phyloP scores from a whole-genome alignment of 1,140 invertebrate genomes.

The Drosophila tsacasi region DNA sequence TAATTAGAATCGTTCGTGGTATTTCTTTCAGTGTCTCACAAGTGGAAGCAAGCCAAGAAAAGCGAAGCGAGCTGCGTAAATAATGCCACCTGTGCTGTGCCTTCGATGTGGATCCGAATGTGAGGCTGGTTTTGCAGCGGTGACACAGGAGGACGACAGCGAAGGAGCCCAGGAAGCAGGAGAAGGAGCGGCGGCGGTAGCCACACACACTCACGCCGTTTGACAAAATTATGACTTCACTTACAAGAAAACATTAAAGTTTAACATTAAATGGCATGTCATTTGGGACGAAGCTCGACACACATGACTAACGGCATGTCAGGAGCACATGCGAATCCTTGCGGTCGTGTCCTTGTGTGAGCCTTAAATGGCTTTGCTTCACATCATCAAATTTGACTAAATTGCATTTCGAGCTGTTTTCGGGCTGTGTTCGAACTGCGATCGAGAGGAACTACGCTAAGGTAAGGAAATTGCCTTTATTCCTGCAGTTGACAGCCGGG shows the following conservation, averaged over 20 bases:
- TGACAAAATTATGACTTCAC: constrained; percentile 83
- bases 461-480: constrained; percentile 12
- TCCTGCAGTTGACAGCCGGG: constrained; percentile 22
- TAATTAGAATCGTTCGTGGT: no score
- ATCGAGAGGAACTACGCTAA: constrained; percentile 52
- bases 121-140: constrained; percentile 9
- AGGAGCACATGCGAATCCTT: constrained; percentile 37
- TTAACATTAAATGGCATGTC: constrained; percentile 84
- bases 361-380: constrained; percentile 43
- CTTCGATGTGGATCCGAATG: constrained; percentile 22
- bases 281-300: constrained; percentile 68
- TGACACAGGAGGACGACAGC: neutral
- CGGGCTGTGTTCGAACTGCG: constrained; percentile 41
- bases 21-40: constrained; percentile 7
- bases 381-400: constrained; percentile 73
- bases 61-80: constrained; percentile 52
- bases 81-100: constrained; percentile 63
- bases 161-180: neutral
- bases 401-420: constrained; percentile 57
- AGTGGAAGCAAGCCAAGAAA: neutral
- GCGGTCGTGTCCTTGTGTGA: constrained; percentile 41
- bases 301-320: constrained; percentile 61
- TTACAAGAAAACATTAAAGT: constrained; percentile 83
- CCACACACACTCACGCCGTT: constrained; percentile 27
- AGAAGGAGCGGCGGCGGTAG: neutral